Conservation (phyloP, 2,113 vertebrate genomes). For the Chiloscyllium plagiosum region DNA sequence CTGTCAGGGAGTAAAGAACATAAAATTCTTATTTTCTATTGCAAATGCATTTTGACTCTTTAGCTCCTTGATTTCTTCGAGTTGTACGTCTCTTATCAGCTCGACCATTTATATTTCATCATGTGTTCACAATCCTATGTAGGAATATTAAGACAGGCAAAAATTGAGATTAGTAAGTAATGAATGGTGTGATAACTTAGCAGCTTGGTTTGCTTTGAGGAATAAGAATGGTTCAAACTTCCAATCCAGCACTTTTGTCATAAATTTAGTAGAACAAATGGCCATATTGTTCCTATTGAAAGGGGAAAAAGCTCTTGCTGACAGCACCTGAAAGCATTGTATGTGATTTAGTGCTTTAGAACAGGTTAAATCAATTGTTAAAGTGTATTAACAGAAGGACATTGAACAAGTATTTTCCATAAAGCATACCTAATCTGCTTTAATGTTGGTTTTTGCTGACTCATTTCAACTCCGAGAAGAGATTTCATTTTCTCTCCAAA, state of each 20-base stretch:
- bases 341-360: not conserved
- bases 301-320: not conserved
- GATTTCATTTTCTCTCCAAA: not conserved
- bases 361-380: not conserved
- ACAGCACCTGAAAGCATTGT: not conserved
- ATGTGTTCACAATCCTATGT: not conserved
- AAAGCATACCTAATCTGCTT: not conserved
- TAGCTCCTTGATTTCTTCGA: not conserved
- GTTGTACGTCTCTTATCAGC: not conserved
- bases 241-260: not conserved
- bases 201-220: not conserved
- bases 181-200: not conserved
- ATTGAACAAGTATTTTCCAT: not conserved
- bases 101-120: not conserved
- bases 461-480: not conserved
- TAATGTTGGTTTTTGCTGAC: not conserved
- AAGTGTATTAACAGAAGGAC: not conserved
- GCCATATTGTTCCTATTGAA: not conserved
- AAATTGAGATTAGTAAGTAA: not conserved
- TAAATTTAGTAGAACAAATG: not conserved
- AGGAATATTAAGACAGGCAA: not conserved
- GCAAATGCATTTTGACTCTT: not conserved
- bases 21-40: not conserved
- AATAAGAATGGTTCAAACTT: not conserved
- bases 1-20: not conserved